Conservation (phyloP, 1,140 invertebrate species). For the Trypoxylus dichotomus region DNA sequence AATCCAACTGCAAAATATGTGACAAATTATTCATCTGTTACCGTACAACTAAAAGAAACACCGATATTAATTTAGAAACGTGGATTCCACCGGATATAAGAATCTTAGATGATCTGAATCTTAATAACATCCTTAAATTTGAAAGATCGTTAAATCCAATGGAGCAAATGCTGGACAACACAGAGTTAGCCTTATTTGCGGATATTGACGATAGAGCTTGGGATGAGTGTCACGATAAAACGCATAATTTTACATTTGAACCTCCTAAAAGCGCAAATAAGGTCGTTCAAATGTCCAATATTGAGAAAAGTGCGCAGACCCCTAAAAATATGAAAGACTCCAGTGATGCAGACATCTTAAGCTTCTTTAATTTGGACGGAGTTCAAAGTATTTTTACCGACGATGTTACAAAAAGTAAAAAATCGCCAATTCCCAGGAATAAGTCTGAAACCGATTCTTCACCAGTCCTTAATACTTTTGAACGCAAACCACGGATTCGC, state of each 20-base stretch:
- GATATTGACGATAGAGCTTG: not conserved
- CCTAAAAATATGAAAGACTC: not conserved
- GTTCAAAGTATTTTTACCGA: not conserved
- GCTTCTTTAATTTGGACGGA: not conserved
- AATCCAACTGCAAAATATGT: slow-evolving; percentile 35
- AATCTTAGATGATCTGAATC: slow-evolving; percentile 35
- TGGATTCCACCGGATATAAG: slow-evolving; percentile 33
- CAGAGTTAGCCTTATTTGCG: not conserved
- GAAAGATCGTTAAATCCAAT: not conserved
- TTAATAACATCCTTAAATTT: not conserved
- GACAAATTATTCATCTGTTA: slow-evolving; percentile 34
- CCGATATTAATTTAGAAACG: slow-evolving; percentile 22
- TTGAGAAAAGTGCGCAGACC: not conserved
- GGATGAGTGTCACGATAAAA: not conserved
- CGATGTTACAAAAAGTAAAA: not conserved
- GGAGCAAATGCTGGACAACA: not conserved
- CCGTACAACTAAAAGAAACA: not conserved
- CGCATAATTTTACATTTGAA: slow-evolving; percentile 35
- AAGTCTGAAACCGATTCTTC: not conserved
- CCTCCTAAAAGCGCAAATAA: slow-evolving; percentile 39
- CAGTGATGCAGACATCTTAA: not conserved
- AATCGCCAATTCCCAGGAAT: not conserved
- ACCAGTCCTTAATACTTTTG: not conserved
- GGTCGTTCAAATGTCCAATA: slow-evolving; percentile 29
- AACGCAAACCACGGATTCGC: not conserved